These are phyloP conservation scores for Steatornis caripensis DNA, from an alignment of 2,113 vertebrate genomes.

Conservation along the genomic window DNA sequence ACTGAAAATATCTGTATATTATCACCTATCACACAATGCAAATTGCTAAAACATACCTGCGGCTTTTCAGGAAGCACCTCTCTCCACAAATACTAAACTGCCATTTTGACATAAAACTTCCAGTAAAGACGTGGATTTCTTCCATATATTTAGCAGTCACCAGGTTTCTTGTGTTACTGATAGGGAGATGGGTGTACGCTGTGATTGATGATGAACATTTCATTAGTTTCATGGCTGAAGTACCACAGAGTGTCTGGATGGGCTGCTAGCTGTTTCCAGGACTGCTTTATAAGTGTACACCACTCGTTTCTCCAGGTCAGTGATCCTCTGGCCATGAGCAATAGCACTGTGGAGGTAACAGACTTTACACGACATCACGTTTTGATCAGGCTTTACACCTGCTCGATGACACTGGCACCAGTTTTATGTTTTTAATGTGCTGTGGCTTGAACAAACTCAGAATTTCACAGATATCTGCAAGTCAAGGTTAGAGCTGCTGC, in stretches of 20 bases:
- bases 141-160: not conserved
- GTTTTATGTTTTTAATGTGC: not conserved
- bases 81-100: not conserved
- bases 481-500: not conserved
- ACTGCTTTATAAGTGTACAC: not conserved
- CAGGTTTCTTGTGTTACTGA: not conserved
- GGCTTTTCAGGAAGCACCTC: not conserved
- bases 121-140: not conserved
- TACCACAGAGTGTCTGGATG: not conserved
- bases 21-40: not conserved
- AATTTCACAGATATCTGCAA: not conserved
- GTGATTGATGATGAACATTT: not conserved
- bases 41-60: not conserved
- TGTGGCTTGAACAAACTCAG: not conserved
- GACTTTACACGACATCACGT: not conserved
- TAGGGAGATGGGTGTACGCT: rapidly evolving
- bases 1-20: not conserved
- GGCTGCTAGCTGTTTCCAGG: not conserved
- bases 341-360: not conserved
- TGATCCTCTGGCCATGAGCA: not conserved
- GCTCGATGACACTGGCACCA: not conserved
- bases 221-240: not conserved
- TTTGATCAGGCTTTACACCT: not conserved
- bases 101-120: not conserved
- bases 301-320: not conserved